Evolutionary conservation across 2,113 vertebrate genomes (phyloP).

Genomic region (Phainopepla nitens): DNA sequence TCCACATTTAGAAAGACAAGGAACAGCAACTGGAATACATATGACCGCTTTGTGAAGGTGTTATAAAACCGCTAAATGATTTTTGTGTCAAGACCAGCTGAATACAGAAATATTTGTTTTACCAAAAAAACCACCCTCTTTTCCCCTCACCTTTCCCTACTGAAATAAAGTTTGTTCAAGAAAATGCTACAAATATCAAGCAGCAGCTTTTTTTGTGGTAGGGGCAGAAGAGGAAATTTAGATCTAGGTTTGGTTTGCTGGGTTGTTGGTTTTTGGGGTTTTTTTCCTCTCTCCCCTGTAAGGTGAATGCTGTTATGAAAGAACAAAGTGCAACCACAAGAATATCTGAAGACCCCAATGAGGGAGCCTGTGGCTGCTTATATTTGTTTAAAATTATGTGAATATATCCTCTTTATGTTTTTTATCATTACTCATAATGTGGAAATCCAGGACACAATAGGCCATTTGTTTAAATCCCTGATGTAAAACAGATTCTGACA

Average conservation of each 20-base stretch:
- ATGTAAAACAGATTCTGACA: background rate
- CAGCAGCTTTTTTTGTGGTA: background rate
- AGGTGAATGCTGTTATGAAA: background rate
- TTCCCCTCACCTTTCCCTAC: background rate
- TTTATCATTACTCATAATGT: background rate
- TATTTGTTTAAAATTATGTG: background rate
- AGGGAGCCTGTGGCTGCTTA: background rate
- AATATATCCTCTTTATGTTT: background rate
- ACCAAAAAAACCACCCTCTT: background rate
- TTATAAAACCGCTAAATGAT: background rate
- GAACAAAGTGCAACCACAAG: background rate
- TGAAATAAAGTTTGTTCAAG: background rate
- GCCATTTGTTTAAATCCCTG: background rate
- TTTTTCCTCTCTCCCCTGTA: background rate
- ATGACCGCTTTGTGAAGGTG: background rate
- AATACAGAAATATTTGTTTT: background rate
- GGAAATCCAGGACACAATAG: background rate
- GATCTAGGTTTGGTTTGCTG: background rate
- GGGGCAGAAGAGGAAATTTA: background rate
- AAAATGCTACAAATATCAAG: background rate
- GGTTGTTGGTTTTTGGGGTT: rapidly evolving
- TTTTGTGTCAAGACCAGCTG: background rate
- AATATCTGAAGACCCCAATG: background rate
- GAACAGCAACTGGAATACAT: background rate
- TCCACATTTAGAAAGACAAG: background rate